These are phyloP conservation scores for Poicephalus gulielmi DNA, from an alignment of 2,113 vertebrate species.

Conservation along the genomic window DNA sequence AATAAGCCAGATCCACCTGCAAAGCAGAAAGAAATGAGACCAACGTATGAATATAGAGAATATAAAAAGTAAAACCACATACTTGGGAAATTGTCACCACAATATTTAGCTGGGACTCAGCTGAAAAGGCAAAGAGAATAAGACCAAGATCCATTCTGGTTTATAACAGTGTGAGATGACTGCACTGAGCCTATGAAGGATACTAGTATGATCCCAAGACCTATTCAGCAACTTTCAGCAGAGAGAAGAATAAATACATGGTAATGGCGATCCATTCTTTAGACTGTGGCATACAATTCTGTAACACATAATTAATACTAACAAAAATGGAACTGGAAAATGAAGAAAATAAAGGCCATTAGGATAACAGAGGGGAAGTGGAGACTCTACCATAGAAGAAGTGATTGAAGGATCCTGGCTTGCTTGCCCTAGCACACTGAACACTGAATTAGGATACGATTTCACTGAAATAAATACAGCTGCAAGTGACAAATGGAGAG, in stretches of 20 bases:
- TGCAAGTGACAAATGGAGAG: neutral
- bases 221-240: neutral
- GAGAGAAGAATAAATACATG: neutral
- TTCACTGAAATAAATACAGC: neutral
- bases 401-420: neutral
- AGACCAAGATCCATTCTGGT: neutral
- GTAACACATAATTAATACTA: neutral
- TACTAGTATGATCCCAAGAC: neutral
- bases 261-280: neutral
- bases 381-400: neutral
- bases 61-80: neutral
- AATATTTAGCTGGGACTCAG: neutral
- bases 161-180: neutral
- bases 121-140: neutral
- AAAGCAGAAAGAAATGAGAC: neutral
- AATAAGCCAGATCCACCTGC: neutral
- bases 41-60: neutral
- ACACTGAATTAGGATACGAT: neutral
- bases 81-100: neutral
- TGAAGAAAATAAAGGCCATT: neutral
- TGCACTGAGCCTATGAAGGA: neutral
- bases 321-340: neutral
- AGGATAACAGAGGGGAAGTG: neutral
- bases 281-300: neutral
- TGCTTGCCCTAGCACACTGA: neutral